A percentile compares a stretch with the other conserved stretches of the same genome.
phyloP scores from a whole-genome alignment of 2,797 vertebrate genomes.

The Diplodus sargus region DNA sequence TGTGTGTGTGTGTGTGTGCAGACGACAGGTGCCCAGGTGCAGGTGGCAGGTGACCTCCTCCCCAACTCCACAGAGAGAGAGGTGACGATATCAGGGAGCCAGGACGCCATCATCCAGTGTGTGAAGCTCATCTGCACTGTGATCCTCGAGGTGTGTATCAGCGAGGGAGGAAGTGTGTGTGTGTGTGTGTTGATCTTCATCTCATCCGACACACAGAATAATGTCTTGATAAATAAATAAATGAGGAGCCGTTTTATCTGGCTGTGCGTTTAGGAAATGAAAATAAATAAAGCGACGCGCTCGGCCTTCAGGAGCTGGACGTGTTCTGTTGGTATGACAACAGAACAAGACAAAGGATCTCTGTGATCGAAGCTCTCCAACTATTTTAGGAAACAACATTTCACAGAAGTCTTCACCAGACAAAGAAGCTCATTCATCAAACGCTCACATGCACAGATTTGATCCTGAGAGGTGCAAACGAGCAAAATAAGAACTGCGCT shows the following conservation, averaged over 20 bases:
- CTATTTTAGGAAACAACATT: background rate
- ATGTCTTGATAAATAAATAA: background rate
- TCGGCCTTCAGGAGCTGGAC: background rate
- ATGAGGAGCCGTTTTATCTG: background rate
- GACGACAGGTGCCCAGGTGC: constrained; percentile 95
- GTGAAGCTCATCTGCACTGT: constrained; percentile 97
- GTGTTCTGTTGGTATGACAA: background rate
- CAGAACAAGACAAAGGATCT: background rate
- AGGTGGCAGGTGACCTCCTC: constrained; percentile 95
- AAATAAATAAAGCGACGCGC: background rate
- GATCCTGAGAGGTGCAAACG: background rate
- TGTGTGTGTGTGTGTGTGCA: constrained; percentile 60
- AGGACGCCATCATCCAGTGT: constrained; percentile 95
- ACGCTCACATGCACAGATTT: background rate
- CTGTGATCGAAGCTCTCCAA: background rate
- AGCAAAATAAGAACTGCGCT: background rate
- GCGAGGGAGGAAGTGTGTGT: background rate
- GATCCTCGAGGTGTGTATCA: constrained; percentile 91
- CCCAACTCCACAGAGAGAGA: constrained; percentile 97
- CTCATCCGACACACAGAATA: background rate
- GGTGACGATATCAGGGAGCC: constrained; percentile 94
- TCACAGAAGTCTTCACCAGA: background rate
- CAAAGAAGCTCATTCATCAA: background rate
- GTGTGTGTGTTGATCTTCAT: background rate
- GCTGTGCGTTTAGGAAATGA: background rate